Conservation (phyloP, 2,113 vertebrate species). For the Asarcornis scutulata region DNA sequence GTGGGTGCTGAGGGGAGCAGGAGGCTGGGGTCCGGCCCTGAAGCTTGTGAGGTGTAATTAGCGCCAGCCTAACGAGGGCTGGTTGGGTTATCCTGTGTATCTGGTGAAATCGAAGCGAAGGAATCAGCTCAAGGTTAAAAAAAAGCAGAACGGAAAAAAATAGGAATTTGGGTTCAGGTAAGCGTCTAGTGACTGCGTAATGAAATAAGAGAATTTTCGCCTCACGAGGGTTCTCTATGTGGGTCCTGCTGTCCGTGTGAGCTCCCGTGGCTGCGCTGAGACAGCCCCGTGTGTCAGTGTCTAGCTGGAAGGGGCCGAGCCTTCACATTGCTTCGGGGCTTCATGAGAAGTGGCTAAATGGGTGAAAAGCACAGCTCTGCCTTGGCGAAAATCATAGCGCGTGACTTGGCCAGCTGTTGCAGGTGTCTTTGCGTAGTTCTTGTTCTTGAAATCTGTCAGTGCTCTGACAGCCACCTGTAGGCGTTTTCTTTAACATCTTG, state of each 20-base stretch:
- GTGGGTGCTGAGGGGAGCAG: too few species aligned
- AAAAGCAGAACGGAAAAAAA: not conserved
- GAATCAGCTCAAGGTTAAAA: fast-evolving
- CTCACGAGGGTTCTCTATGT: too few species aligned
- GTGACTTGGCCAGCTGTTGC: not conserved
- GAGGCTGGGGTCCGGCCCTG: too few species aligned
- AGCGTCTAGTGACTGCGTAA: not conserved
- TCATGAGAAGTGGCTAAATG: fast-evolving
- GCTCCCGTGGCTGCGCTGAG: fast-evolving
- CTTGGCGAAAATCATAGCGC: fast-evolving
- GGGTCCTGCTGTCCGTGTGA: not conserved
- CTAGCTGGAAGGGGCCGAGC: fast-evolving
- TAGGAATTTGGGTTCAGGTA: not conserved
- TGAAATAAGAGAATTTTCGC: fast-evolving
- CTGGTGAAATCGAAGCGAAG: not conserved
- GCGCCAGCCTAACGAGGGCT: not conserved
- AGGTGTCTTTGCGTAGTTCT: not conserved
- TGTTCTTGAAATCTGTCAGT: not conserved
- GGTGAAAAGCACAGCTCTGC: not conserved
- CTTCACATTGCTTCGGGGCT: fast-evolving
- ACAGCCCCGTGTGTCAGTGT: fast-evolving
- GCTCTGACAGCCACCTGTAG: not conserved
- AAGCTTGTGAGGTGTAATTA: not conserved
- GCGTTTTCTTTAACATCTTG: not conserved
- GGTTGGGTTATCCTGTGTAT: fast-evolving